Percentiles rank a stretch among this genome's conserved stretches.
These are phyloP conservation scores for Balaeniceps rex DNA, from an alignment of 2,113 vertebrate species.

Conservation along the genomic window DNA sequence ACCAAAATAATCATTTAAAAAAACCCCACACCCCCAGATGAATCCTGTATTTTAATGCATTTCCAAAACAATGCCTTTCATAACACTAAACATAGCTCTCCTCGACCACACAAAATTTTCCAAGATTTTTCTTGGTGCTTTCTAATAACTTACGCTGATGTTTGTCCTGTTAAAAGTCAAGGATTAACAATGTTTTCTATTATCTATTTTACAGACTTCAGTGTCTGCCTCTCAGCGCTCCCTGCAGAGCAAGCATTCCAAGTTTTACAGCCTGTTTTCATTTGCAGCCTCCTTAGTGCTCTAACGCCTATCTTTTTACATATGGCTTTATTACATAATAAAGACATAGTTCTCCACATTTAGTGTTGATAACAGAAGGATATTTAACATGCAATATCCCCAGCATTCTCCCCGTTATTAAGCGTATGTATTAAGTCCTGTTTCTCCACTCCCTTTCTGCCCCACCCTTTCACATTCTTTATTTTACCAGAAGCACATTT, in stretches of 20 bases:
- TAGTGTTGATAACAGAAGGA: neutral
- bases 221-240: neutral
- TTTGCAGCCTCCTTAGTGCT: neutral
- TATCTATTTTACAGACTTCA: neutral
- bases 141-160: neutral
- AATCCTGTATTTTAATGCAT: neutral
- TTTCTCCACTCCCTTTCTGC: neutral
- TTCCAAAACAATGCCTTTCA: neutral
- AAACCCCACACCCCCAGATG: neutral
- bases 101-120: neutral
- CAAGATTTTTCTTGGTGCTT: neutral
- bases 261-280: neutral
- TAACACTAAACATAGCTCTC: neutral
- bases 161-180: neutral
- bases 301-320: neutral
- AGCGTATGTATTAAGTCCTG: neutral
- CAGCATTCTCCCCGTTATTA: neutral
- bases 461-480: neutral
- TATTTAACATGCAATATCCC: neutral
- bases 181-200: neutral
- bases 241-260: neutral
- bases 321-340: neutral
- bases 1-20: neutral
- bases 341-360: neutral
- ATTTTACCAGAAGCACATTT: neutral